phyloP scores from a whole-genome alignment of 2,797 vertebrate species.

The Microctenopoma lineatum region DNA sequence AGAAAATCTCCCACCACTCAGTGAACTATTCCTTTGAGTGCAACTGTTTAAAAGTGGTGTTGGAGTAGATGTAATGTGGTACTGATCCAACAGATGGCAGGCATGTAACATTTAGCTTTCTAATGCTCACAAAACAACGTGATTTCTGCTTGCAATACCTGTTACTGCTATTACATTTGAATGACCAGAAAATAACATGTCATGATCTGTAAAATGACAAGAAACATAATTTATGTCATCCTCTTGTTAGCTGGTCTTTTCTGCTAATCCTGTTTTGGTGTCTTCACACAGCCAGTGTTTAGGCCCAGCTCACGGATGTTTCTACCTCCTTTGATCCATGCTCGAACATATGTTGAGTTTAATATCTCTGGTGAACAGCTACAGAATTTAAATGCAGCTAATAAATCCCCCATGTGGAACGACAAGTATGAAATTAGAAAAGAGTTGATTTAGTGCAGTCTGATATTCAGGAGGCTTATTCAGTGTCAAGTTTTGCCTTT shows the following conservation, averaged over 20 bases:
- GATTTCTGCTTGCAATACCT: neutral
- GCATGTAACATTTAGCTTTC: constrained; percentile 17
- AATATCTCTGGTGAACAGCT: constrained; percentile 36
- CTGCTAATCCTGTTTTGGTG: constrained; percentile 40
- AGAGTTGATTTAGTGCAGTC: neutral
- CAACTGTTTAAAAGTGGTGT: neutral
- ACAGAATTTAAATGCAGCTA: neutral
- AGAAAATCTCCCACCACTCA: neutral
- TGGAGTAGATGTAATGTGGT: constrained; percentile 17
- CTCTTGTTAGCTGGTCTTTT: constrained; percentile 10
- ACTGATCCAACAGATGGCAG: constrained; percentile 62
- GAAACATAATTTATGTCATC: neutral
- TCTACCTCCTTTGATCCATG: constrained; percentile 33
- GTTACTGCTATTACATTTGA: neutral
- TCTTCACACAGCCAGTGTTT: constrained; percentile 35
- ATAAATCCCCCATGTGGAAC: constrained; percentile 31
- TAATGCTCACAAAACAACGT: neutral
- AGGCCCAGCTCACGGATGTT: constrained; percentile 25
- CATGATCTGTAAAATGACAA: neutral
- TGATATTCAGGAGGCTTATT: constrained; percentile 12
- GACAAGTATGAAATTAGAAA: constrained; percentile 14
- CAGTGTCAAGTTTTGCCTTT: constrained; percentile 22
- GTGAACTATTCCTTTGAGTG: constrained; percentile 14
- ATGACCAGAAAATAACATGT: constrained; percentile 17
- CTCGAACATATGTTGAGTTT: constrained; percentile 10